Base-by-base conservation (phyloP, 2,888 invertebrate genomes). In the Branchellion lobata region DNA sequence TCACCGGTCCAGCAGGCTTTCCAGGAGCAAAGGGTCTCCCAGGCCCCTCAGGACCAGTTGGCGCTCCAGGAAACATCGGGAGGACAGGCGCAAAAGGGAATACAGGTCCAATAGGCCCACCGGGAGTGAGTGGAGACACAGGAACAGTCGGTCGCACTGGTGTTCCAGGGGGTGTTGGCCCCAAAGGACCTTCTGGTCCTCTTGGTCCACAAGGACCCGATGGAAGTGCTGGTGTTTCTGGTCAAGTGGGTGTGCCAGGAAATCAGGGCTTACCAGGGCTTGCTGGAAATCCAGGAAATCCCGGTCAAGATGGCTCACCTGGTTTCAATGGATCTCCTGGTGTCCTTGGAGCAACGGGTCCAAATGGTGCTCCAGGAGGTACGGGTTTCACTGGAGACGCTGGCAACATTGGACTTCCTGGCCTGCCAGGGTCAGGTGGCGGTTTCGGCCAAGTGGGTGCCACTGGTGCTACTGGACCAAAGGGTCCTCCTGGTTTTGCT, bases 21-120 rank as follows among this genome's bases (percentile, higher is more conserved):
- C 11, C 79, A 31, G 79, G 79, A 33, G 0, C 34, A 21, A 27
- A 47, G n/a, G 82, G 82, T 40, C 74, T 40, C 18, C 34, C 31
- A 29, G 82, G 82, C 0, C 3, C 51, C 21, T 31, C 79, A 1
- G 82, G 82, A 40, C 21, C 53, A 53, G 11, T 34, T 1, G 85
- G 85, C 73, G 77, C 78, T 27, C 80, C 82, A 78, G 85, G 84
- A 78, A 47, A 80, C 33, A 77, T 79, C 83, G 85, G 82, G 83
- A 82, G 53, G 68, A 81, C 33, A 83, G 85, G 81, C 27, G 21
- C 24, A 18, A 8, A 71, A 0, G 79, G 79, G 27, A n/a, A 24
- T 33, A 21, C 57, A 27, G 81, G 83, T 5, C 31, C 18, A 31
- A 3, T 27, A 69, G 69, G 69, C 29, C 27, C 33, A 8, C 8